phyloP scores from a whole-genome alignment of 2,797 vertebrate species.

The Philypnodon macrostomus region DNA sequence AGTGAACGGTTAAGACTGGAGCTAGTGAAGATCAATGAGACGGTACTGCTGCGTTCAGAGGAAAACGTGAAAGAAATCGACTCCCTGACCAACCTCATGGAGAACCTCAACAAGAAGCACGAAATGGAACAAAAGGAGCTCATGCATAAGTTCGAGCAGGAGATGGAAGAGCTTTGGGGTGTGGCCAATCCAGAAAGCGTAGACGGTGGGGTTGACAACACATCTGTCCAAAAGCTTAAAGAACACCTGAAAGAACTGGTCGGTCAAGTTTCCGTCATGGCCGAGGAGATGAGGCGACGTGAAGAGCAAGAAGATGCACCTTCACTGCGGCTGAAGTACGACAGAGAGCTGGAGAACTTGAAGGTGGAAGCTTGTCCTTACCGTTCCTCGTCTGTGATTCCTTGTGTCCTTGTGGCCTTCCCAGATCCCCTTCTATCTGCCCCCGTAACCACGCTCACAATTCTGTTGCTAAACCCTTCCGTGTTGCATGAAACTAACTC shows the following conservation, averaged over 20 bases:
- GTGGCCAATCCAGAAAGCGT: conserved; percentile 35
- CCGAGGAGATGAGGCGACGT: conserved; percentile 69
- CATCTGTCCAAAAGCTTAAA: conserved; percentile 49
- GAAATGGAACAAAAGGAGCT: conserved; percentile 62
- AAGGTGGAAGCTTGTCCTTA: conserved; percentile 82
- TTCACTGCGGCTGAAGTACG: conserved; percentile 80
- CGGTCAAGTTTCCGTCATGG: conserved; percentile 69
- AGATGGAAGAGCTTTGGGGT: conserved; percentile 71
- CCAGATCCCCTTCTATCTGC: conserved; percentile 48
- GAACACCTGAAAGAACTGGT: conserved; percentile 76
- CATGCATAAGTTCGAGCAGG: conserved; percentile 55
- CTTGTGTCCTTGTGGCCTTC: conserved; percentile 79
- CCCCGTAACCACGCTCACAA: conserved; percentile 52
- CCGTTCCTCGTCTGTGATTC: conserved; percentile 75
- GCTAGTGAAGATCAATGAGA: conserved; percentile 59
- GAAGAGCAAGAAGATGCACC: conserved; percentile 66
- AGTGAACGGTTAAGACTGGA: conserved; percentile 67
- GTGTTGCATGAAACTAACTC: conserved; percentile 77
- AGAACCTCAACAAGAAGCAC: conserved; percentile 75
- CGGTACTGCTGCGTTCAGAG: conserved; percentile 61
- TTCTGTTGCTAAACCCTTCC: conserved; percentile 46
- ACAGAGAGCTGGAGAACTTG: conserved; percentile 82
- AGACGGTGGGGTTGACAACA: not conserved
- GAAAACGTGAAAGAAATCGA: conserved; percentile 76
- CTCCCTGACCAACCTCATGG: conserved; percentile 73